Evolutionary conservation across 2,888 invertebrate species (phyloP).

Genomic region (Lasioglossum malachurum): DNA sequence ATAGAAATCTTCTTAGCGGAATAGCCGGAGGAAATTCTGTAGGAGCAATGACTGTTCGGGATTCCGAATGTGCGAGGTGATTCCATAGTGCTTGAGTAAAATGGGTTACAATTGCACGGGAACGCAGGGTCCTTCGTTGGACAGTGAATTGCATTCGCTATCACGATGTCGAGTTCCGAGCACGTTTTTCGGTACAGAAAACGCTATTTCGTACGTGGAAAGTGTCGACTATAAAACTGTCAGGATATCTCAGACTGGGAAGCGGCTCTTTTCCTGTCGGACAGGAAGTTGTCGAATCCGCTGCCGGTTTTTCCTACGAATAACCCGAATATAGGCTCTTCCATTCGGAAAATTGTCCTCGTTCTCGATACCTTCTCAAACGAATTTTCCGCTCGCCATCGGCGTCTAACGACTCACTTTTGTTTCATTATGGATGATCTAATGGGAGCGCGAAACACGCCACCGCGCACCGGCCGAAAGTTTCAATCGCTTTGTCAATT

Average conservation of each 20-base stretch:
- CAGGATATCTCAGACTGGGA: constrained; percentile 68
- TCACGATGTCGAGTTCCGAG: constrained; percentile 66
- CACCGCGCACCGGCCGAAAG: not conserved
- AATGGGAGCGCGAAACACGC: not conserved
- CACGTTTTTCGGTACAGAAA: constrained; percentile 67
- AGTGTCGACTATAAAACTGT: constrained; percentile 71
- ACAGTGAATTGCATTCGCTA: constrained; percentile 69
- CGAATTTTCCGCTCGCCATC: not conserved
- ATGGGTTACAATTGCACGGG: constrained; percentile 66
- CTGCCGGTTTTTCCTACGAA: constrained; percentile 36
- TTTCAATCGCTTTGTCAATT: not conserved
- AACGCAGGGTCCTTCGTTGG: constrained; percentile 64
- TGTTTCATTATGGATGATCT: not conserved
- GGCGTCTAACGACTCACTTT: not conserved
- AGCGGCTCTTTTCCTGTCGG: constrained; percentile 65
- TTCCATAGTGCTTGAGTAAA: constrained; percentile 53
- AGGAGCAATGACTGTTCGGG: constrained; percentile 26
- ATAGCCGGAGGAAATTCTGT: constrained; percentile 26
- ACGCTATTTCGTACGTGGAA: constrained; percentile 72
- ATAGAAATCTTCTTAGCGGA: constrained; percentile 17
- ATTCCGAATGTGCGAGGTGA: constrained; percentile 25
- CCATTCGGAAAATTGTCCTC: not conserved
- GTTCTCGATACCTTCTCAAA: constrained; percentile 1
- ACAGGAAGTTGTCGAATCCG: constrained; percentile 67
- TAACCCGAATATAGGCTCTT: not conserved